Evolutionary conservation across 2,113 vertebrate genomes (phyloP).

Genomic region (Zosterops japonicus): DNA sequence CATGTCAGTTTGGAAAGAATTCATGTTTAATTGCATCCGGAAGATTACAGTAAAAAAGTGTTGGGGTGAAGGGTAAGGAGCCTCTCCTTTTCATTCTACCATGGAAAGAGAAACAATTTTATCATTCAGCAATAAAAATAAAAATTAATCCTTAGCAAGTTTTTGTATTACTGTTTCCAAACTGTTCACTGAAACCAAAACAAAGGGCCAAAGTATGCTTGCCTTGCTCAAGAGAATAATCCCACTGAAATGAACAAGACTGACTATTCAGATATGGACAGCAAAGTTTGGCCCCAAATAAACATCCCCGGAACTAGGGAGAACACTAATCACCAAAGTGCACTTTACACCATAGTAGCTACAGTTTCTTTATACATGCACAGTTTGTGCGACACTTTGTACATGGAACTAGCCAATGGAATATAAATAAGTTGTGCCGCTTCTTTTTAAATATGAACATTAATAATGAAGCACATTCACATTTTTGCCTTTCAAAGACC

Average conservation of each 20-base stretch:
- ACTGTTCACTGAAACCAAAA: slow-evolving; percentile 49
- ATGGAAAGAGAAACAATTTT: not conserved
- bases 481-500: slow-evolving; percentile 69
- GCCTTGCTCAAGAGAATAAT: not conserved
- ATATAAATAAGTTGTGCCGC: slow-evolving; percentile 74
- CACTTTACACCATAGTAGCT: slow-evolving; percentile 72
- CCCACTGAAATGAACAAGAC: not conserved
- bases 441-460: slow-evolving; percentile 78
- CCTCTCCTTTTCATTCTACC: slow-evolving; percentile 47
- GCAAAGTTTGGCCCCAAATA: slow-evolving; percentile 62
- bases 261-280: slow-evolving; percentile 25
- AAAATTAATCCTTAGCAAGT: slow-evolving; percentile 13
- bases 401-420: slow-evolving; percentile 67
- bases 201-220: slow-evolving; percentile 41
- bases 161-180: slow-evolving; percentile 44
- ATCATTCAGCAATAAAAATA: not conserved
- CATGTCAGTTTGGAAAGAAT: not conserved
- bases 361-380: slow-evolving; percentile 74
- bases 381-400: slow-evolving; percentile 60
- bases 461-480: slow-evolving; percentile 73
- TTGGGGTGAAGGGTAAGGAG: not conserved
- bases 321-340: slow-evolving; percentile 71
- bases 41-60: slow-evolving; percentile 21
- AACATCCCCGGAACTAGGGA: slow-evolving; percentile 65
- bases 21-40: not conserved